These are phyloP conservation scores for Drosophila prosaltans DNA, from an alignment of 1,140 invertebrate genomes.

Conservation along the genomic window DNA sequence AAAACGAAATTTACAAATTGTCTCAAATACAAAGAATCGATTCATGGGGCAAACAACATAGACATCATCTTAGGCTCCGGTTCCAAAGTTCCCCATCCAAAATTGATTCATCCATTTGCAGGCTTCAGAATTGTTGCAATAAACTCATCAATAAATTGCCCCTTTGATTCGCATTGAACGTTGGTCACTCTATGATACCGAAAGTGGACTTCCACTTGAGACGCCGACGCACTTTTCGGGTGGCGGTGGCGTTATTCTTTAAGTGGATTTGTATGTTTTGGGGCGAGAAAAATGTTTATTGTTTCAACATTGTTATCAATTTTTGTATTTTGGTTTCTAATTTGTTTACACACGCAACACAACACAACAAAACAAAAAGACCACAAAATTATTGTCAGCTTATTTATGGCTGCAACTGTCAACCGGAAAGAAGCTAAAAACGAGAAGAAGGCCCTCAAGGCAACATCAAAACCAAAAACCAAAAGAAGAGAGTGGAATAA, in stretches of 20 bases:
- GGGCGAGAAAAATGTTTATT: slow-evolving; percentile 83
- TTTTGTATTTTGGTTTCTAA: slow-evolving; percentile 76
- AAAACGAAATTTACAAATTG: slow-evolving; percentile 83
- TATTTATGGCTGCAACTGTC: slow-evolving; percentile 71
- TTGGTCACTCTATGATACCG: slow-evolving; percentile 43
- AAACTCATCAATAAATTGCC: slow-evolving; percentile 83
- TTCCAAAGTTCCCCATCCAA: neutral
- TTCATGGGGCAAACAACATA: slow-evolving; percentile 65
- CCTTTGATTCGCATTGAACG: slow-evolving; percentile 60
- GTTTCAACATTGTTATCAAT: slow-evolving; percentile 83
- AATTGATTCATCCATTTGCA: slow-evolving; percentile 10
- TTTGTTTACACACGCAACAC: slow-evolving; percentile 69
- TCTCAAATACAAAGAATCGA: slow-evolving; percentile 73
- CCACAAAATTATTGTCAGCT: slow-evolving; percentile 70
- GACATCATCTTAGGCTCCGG: slow-evolving; percentile 62
- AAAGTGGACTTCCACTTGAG: neutral
- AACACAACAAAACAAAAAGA: slow-evolving; percentile 32
- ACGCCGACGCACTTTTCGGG: slow-evolving; percentile 21
- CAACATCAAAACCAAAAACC: neutral
- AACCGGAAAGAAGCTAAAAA: slow-evolving; percentile 37
- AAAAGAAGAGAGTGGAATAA: neutral
- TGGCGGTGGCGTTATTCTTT: slow-evolving; percentile 57
- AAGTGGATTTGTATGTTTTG: slow-evolving; percentile 83
- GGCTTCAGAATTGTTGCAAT: slow-evolving; percentile 65
- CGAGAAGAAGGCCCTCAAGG: slow-evolving; percentile 55